phyloP scores from a whole-genome alignment of 30 jellyfish, hydroid and myxozoan species.

The Sanderia malayensis region DNA sequence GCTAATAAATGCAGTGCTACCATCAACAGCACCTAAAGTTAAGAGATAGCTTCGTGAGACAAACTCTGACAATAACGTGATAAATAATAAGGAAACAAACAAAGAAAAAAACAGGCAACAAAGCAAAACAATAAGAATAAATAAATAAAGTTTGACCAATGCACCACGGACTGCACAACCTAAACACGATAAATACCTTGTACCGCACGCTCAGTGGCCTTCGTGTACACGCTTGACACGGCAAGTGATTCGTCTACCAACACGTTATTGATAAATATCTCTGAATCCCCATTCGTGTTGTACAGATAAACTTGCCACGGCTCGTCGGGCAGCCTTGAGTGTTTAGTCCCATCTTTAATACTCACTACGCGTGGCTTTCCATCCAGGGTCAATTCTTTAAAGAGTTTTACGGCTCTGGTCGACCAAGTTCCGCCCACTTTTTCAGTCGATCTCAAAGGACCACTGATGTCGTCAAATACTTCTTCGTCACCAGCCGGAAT shows the following conservation, averaged over 20 bases:
- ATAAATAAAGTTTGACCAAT: neutral
- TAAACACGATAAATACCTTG: constrained; percentile 21
- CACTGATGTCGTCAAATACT: neutral
- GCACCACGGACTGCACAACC: neutral
- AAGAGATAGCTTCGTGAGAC: no score
- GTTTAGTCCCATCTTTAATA: constrained; percentile 30
- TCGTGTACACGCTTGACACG: constrained; percentile 55
- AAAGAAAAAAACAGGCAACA: no score
- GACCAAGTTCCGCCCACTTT: constrained; percentile 50
- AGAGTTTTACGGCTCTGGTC: constrained; percentile 10
- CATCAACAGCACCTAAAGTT: no score
- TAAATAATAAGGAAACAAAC: no score
- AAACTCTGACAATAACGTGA: no score
- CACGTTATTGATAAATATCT: constrained; percentile 59
- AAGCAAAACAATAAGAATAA: neutral
- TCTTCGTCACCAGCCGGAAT: constrained; percentile 74
- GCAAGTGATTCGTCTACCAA: constrained; percentile 81
- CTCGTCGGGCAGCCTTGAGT: constrained; percentile 29
- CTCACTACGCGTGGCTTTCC: constrained; percentile 77
- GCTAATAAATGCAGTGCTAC: no score
- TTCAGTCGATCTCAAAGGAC: no score
- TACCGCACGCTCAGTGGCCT: constrained; percentile 33
- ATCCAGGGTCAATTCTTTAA: constrained; percentile 49
- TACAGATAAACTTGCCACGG: constrained; percentile 73
- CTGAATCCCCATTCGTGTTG: constrained; percentile 71